Evolutionary conservation across 1,140 invertebrate species (phyloP), one percentile per base, ranked within the genome.

Genomic region (Pseudachorutes palmiensis): DNA sequence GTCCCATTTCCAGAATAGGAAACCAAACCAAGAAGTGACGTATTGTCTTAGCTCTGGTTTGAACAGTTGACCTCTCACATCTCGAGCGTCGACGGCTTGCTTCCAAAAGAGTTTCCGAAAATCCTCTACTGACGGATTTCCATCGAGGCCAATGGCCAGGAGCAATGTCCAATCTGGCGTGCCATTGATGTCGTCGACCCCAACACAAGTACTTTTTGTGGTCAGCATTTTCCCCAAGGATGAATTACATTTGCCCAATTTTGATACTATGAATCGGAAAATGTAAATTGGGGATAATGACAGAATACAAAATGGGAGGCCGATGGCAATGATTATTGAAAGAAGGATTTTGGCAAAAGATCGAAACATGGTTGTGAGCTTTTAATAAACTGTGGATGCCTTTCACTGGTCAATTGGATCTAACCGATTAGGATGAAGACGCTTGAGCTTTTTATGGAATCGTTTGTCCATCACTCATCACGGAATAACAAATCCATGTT

Each of bases 1-100:
- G 26, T 67, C 66, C 45, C 36, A 33, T 67, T 67, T 67, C 66
- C 66, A 67, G 41, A 67, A 67, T 1, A 32, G 12, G 22, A 62
- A 67, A 12, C 66, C 66, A 12, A 67, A 24, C 66, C 66, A 67
- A 16, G 22, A 33, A 3, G 57, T 57, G 33, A 51, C 48, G 45
- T 62, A 67, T 16, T 67, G 30, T 14, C 5, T 49, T 2, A 67
- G 30, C 30, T 67, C 58, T 16, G 19, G 33, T n/a, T 67, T 59
- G 16, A 28, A 12, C 2, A 51, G 29, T 51, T 67, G 30, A 22
- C 61, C 61, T 2, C 41, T 55, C 16, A 19, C 1, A 57, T 51
- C 36, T 16, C 16, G 31, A 12, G 26, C 61, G 2, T 67, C 60
- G 2, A 67, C 19, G 2, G 62, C 66, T 19, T 63, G 5, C 22